Evolutionary conservation across 2,797 vertebrate species (phyloP).

Genomic region (Acomys russatus): DNA sequence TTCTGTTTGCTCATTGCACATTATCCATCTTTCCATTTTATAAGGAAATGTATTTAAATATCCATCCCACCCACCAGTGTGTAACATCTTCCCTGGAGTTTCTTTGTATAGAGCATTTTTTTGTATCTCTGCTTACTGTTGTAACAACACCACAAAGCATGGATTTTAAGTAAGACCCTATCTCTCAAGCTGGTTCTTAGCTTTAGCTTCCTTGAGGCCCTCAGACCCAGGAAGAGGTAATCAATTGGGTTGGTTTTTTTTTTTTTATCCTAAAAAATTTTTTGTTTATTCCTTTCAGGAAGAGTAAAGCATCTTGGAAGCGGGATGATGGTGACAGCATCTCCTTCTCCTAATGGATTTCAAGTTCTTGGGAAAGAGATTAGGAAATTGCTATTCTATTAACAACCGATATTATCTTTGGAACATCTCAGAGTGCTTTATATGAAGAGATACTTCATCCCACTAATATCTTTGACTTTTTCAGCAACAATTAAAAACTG

Average conservation of each 20-base stretch:
- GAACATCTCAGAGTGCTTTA: not conserved
- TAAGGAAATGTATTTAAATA: not conserved
- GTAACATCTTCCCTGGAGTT: not conserved
- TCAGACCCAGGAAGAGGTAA: not conserved
- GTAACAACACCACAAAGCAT: not conserved
- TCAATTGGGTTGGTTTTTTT: not conserved
- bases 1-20: not conserved
- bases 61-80: not conserved
- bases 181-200: not conserved
- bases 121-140: not conserved
- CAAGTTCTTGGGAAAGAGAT: not conserved
- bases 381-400: not conserved
- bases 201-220: not conserved
- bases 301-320: not conserved
- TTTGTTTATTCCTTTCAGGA: not conserved
- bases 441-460: not conserved
- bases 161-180: not conserved
- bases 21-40: not conserved
- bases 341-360: not conserved
- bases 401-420: not conserved
- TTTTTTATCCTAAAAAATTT: not conserved
- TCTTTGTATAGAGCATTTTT: not conserved
- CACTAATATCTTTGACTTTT: not conserved
- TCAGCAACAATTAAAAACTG: not conserved
- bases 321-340: accelerated